phyloP scores from a whole-genome alignment of 2,888 invertebrate species.

The Apodemia hepburni region DNA sequence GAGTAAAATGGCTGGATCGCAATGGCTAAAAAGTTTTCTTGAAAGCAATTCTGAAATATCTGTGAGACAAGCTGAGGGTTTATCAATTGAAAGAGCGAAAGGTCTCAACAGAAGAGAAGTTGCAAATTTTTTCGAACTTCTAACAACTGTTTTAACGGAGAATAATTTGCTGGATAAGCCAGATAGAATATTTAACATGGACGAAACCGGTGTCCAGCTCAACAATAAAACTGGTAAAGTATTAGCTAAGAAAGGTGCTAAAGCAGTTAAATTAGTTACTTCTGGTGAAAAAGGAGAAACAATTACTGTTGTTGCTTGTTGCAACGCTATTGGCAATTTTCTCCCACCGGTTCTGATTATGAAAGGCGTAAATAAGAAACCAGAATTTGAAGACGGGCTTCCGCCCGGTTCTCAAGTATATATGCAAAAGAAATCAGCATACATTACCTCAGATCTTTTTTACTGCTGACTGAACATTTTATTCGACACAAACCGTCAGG shows the following conservation, averaged over 20 bases:
- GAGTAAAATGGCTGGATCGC: constrained; percentile 35
- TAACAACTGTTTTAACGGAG: constrained; percentile 6
- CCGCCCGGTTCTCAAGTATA: constrained; percentile 8
- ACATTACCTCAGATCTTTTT: too few species aligned
- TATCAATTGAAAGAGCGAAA: constrained; percentile 35
- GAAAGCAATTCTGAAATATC: constrained; percentile 32
- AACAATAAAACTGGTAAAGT: constrained; percentile 42
- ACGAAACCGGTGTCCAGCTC: constrained; percentile 46
- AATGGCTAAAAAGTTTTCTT: constrained; percentile 36
- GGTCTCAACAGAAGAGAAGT: constrained; percentile 36
- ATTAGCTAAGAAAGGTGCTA: not conserved
- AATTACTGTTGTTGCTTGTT: not conserved
- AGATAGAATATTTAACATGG: constrained; percentile 44
- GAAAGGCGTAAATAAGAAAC: not conserved
- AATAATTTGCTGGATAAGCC: constrained; percentile 36
- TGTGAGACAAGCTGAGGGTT: constrained; percentile 38
- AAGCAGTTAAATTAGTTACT: not conserved
- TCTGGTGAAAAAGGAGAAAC: not conserved
- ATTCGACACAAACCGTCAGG: constrained; percentile 21
- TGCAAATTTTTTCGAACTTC: not conserved
- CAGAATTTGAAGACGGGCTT: too few species aligned
- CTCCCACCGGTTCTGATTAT: not conserved
- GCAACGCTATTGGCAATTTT: not conserved
- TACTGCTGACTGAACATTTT: too few species aligned
- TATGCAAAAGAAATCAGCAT: not conserved